A percentile compares a stretch with the other conserved stretches of the same genome.
Evolutionary conservation across 2,113 vertebrate species (phyloP).

Genomic region (Paradoxurus hermaphroditus): DNA sequence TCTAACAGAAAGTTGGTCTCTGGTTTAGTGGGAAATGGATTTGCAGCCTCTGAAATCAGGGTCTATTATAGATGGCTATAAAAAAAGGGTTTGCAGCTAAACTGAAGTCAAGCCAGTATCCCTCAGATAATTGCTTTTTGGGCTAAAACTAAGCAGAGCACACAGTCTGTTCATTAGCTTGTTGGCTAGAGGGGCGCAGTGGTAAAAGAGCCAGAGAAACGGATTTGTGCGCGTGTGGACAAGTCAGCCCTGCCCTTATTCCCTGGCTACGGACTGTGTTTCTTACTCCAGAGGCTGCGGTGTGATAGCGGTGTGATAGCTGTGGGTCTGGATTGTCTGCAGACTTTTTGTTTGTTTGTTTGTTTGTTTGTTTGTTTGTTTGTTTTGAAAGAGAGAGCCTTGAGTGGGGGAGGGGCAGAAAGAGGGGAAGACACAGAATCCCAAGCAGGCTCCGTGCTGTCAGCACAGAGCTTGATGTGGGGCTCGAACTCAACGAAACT

Average conservation of each 20-base stretch:
- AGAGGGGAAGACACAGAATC: too few species aligned
- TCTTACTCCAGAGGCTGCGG: not conserved
- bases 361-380: too few species aligned
- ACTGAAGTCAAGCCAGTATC: not conserved
- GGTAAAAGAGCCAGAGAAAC: not conserved
- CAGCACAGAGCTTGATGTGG: too few species aligned
- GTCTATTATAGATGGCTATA: not conserved
- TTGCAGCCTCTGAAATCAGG: not conserved
- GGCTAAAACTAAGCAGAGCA: not conserved
- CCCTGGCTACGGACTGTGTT: not conserved
- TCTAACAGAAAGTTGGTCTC: not conserved
- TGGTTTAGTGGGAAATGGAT: not conserved
- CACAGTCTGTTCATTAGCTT: not conserved
- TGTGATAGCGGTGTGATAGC: accelerated
- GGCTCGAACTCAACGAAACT: too few species aligned
- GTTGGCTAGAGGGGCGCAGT: not conserved
- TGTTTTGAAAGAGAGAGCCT: too few species aligned
- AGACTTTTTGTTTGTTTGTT: not conserved
- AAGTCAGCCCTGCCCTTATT: not conserved
- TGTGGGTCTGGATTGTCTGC: not conserved
- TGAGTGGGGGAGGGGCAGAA: too few species aligned
- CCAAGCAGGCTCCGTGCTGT: too few species aligned
- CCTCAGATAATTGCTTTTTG: not conserved
- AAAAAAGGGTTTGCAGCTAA: not conserved
- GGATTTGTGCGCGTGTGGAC: not conserved